Percentiles rank a stretch among this genome's conserved stretches.
Evolutionary conservation across 2,888 invertebrate species (phyloP).

Genomic region (Lamproptera curius): DNA sequence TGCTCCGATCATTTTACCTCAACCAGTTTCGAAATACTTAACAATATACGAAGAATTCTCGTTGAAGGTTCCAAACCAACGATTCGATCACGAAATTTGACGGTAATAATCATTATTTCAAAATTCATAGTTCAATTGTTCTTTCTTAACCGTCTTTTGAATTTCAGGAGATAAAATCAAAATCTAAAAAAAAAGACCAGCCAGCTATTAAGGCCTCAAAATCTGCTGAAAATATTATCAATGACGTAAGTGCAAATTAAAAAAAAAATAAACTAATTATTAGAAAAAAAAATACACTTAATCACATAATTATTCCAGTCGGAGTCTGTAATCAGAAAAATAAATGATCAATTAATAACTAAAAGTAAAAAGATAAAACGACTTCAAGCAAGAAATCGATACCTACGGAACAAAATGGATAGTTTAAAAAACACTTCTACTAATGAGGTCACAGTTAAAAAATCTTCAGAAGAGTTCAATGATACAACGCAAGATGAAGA

Average conservation of each 20-base stretch:
- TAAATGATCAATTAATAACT: not conserved
- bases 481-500: not conserved
- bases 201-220: too few species aligned
- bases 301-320: slow-evolving; percentile 5
- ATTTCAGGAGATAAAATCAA: slow-evolving; percentile 5
- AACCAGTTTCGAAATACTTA: slow-evolving; percentile 6
- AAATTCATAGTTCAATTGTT: too few species aligned
- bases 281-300: too few species aligned
- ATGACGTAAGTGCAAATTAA: too few species aligned
- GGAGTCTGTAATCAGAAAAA: not conserved
- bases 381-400: slow-evolving; percentile 12
- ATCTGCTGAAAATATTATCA: too few species aligned
- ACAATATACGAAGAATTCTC: slow-evolving; percentile 9
- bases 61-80: slow-evolving; percentile 13
- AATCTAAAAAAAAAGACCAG: not conserved
- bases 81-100: slow-evolving; percentile 5
- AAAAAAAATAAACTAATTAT: too few species aligned
- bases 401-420: slow-evolving; percentile 4
- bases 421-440: slow-evolving; percentile 3
- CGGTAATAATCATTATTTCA: slow-evolving; percentile 4
- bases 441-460: too few species aligned
- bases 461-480: not conserved
- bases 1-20: slow-evolving; percentile 18
- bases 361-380: slow-evolving; percentile 16
- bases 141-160: not conserved